A percentile compares a stretch with the other conserved stretches of the same genome.
phyloP scores from a whole-genome alignment of 2,888 invertebrate genomes.

The Cephus sareptanus region DNA sequence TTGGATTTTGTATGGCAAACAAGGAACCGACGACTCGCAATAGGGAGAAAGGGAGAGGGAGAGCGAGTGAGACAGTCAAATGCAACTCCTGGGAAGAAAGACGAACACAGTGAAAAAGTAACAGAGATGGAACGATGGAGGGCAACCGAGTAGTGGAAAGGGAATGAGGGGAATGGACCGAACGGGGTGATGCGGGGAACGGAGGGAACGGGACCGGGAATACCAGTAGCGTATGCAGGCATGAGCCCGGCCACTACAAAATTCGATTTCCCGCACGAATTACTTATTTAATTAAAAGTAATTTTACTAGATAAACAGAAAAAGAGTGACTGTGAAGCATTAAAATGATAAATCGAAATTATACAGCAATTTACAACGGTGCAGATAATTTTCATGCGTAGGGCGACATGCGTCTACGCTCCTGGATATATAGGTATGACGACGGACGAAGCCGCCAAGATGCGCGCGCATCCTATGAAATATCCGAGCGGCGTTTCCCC shows the following conservation, averaged over 20 bases:
- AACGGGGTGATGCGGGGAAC: background rate
- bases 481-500: conserved; percentile 56
- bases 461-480: conserved; percentile 59
- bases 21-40: conserved; percentile 63
- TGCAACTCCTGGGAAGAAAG: background rate
- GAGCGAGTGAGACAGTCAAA: conserved; percentile 44
- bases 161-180: background rate
- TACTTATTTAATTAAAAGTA: background rate
- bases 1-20: conserved; percentile 67
- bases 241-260: background rate
- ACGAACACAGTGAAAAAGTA: background rate
- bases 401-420: background rate
- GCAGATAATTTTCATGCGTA: background rate
- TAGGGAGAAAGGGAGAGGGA: conserved; percentile 12
- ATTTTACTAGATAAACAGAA: background rate
- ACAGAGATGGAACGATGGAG: background rate
- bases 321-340: background rate
- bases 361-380: background rate
- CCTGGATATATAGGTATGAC: conserved; percentile 36
- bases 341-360: background rate
- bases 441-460: conserved; percentile 59
- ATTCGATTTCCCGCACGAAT: background rate
- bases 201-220: background rate
- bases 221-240: background rate
- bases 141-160: background rate